Percentiles rank a stretch among this genome's conserved stretches.
Evolutionary conservation across 2,888 invertebrate genomes (phyloP).

Genomic region (Ectemnius lituratus): DNA sequence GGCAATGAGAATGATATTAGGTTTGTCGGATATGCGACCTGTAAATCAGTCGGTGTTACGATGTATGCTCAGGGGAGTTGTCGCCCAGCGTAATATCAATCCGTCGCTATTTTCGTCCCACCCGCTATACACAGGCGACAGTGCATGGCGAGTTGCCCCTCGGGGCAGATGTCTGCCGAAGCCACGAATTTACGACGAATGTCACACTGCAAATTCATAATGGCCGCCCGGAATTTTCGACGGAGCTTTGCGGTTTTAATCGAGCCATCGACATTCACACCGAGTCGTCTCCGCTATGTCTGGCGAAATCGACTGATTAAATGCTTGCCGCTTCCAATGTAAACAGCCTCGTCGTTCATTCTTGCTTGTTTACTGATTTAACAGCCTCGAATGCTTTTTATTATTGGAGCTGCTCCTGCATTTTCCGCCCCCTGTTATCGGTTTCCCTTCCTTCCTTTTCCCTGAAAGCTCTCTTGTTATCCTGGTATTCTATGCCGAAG

Average conservation of each 20-base stretch:
- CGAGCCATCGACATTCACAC: conserved; percentile 40
- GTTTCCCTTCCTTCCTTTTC: too few species aligned
- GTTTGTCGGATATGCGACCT: conserved; percentile 1
- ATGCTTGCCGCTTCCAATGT: too few species aligned
- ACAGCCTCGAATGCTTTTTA: conserved; percentile 2
- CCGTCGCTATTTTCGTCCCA: conserved; percentile 13
- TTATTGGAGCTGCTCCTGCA: too few species aligned
- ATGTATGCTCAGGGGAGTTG: conserved; percentile 14
- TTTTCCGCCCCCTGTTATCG: too few species aligned
- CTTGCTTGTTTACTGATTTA: too few species aligned
- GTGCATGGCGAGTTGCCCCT: not conserved
- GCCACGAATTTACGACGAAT: conserved; percentile 27
- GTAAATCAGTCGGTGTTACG: conserved; percentile 1
- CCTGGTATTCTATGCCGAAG: too few species aligned
- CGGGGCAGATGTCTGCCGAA: not conserved
- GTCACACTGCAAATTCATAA: conserved; percentile 35
- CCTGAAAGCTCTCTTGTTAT: too few species aligned
- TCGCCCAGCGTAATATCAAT: conserved; percentile 34
- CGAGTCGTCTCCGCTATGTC: conserved; percentile 15
- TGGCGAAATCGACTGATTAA: not conserved
- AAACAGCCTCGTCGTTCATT: too few species aligned
- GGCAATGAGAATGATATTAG: not conserved
- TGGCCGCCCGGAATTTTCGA: conserved; percentile 16
- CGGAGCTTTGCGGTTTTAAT: conserved; percentile 31
- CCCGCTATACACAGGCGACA: not conserved